Percentiles rank a stretch among this genome's conserved stretches.
These are phyloP conservation scores for Hetaerina titia DNA, from an alignment of 2,888 invertebrate species.

Conservation along the genomic window DNA sequence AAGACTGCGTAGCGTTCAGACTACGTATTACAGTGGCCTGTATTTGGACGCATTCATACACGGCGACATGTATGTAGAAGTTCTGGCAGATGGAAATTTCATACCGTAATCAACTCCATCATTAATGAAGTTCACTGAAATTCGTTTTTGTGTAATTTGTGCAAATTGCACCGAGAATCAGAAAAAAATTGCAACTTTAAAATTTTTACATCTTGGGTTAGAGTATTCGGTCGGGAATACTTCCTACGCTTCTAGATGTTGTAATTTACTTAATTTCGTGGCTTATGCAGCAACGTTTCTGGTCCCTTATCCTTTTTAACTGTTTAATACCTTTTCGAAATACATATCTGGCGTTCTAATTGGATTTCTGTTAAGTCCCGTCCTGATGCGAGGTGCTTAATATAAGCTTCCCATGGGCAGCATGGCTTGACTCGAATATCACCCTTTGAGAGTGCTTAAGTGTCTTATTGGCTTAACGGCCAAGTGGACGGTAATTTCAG, in stretches of 20 bases:
- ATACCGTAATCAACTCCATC: not conserved
- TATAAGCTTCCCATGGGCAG: constrained; percentile 26
- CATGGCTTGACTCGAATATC: constrained; percentile 18
- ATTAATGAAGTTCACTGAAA: not conserved
- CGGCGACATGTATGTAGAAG: not conserved
- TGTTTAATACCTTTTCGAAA: not conserved
- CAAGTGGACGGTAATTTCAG: constrained; percentile 24
- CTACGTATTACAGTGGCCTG: not conserved
- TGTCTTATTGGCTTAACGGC: constrained; percentile 39
- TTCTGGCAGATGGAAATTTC: not conserved
- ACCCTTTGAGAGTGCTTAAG: constrained; percentile 27
- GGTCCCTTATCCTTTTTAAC: not conserved
- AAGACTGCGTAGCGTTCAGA: not conserved
- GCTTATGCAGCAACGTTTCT: not conserved
- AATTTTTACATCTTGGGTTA: not conserved
- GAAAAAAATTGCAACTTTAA: not conserved
- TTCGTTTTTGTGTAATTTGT: not conserved
- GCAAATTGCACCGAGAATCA: not conserved
- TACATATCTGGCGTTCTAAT: constrained; percentile 18
- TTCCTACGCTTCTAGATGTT: not conserved
- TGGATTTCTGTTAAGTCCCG: constrained; percentile 30
- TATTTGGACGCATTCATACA: not conserved
- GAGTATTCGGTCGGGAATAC: not conserved
- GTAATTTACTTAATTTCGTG: not conserved
- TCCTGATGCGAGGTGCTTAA: constrained; percentile 5